Evolutionary conservation across 2,888 invertebrate genomes (phyloP).

Genomic region (Prenolepis imparis): DNA sequence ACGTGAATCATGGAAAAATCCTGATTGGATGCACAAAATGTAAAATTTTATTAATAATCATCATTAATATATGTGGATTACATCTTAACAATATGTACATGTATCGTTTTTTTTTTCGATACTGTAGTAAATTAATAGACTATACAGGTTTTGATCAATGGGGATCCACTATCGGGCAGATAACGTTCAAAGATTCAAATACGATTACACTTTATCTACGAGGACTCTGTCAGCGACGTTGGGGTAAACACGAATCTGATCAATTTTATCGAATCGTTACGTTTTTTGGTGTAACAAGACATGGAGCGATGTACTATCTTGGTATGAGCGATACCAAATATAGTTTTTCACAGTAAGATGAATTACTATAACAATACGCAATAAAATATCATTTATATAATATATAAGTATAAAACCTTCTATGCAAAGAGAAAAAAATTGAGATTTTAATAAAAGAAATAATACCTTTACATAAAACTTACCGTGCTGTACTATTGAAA

Average conservation of each 20-base stretch:
- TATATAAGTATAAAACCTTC: not conserved
- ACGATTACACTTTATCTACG: conserved; percentile 87
- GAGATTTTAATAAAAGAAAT: not conserved
- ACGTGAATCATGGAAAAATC: conserved; percentile 88
- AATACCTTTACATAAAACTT: no score
- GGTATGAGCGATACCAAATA: conserved; percentile 87
- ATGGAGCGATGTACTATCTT: conserved; percentile 88
- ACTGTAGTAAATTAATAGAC: conserved; percentile 84
- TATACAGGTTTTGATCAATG: conserved; percentile 89
- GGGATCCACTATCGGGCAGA: conserved; percentile 89
- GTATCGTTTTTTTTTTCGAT: not conserved
- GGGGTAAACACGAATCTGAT: conserved; percentile 82
- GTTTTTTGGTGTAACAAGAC: conserved; percentile 86
- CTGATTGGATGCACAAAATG: conserved; percentile 88
- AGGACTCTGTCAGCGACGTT: conserved; percentile 87
- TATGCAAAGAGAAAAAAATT: not conserved
- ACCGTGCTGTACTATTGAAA: no score
- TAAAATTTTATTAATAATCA: conserved; percentile 79
- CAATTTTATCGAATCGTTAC: conserved; percentile 82
- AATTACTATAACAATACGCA: not conserved
- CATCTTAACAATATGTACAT: not conserved
- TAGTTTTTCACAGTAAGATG: conserved; percentile 88
- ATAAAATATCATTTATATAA: not conserved
- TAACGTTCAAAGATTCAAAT: conserved; percentile 86
- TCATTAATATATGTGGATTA: not conserved